Conservation (phyloP, 2,797 vertebrate species). For the Pseudochirops cupreus region DNA sequence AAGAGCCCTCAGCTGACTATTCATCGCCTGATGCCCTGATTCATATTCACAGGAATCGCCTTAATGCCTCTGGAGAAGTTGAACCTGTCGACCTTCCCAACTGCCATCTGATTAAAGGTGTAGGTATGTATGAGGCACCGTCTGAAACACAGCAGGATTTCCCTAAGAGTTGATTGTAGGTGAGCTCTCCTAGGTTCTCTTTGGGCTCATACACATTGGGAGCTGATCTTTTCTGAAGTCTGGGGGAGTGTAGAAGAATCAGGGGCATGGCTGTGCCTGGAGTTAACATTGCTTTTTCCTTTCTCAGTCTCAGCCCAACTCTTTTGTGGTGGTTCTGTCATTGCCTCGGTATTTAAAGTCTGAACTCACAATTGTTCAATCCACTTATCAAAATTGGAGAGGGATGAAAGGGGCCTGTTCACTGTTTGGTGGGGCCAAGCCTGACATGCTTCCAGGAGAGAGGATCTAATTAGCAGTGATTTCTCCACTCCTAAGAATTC, state of each 20-base stretch:
- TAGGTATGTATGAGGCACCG: conserved; percentile 82
- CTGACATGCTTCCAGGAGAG: not conserved
- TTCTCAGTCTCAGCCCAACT: not conserved
- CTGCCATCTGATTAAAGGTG: conserved; percentile 88
- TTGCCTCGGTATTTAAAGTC: not conserved
- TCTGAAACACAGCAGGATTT: too few relatives aligned
- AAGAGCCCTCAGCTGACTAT: not conserved
- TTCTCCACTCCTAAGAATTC: too few relatives aligned
- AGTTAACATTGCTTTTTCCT: not conserved
- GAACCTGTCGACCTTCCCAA: conserved; percentile 81
- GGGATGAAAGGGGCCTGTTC: not conserved
- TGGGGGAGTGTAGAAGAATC: not conserved
- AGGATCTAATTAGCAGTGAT: not conserved
- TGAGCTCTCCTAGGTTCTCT: not conserved
- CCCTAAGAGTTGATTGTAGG: too few relatives aligned
- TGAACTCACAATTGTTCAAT: not conserved
- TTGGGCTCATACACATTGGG: not conserved
- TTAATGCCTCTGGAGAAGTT: conserved; percentile 82
- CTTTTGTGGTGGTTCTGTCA: not conserved
- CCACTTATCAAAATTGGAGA: not conserved
- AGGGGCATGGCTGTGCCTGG: not conserved
- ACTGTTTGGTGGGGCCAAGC: not conserved
- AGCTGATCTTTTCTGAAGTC: not conserved
- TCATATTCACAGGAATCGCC: conserved; percentile 78
- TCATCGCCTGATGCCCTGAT: not conserved